Base-by-base conservation (phyloP, 2,797 vertebrate genomes). In the Amniataba percoides region DNA sequence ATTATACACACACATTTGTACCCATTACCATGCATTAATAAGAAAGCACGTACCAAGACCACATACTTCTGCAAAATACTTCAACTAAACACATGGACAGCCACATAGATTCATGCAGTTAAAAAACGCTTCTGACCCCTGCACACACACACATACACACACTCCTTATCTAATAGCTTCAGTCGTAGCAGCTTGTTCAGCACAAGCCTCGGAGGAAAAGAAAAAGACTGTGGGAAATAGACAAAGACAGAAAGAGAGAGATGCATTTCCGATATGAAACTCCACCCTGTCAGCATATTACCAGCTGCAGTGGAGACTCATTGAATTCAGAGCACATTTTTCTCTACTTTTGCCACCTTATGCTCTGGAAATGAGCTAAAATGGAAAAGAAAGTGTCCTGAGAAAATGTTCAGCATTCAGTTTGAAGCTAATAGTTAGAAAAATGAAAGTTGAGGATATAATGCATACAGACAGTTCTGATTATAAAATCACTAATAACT, bases 201-300 rank as follows among this genome's bases (percentile, higher is more conserved):
- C 76, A 82, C 55, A 52, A 75, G 70, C 81, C 84, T 82, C 77
- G 36, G 72, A 85, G 77, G 72, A 46, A 64, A 52, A 72, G 68
- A 76, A 74, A 84, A 65, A 62, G 72, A 83, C 56, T 76, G 72
- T 76, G 45, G 58, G 69, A 85, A 85, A 81, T 39, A 80, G 81
- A 89, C 66, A 86, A 72, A 87, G 76, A 88, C 67, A 87, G 74
- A 89, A 78, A 82, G 67, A 83, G 48, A 71, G 56, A 87, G 81
- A 86, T 78, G 81, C 58, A 72, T 83, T 86, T 88, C 66, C 16
- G 62, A 89, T 85, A 87, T 66, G 61, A 85, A 81, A 76, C 75
- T 80, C 79, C 67, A 74, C 74, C 56, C 74, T 83, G 71, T 88
- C 87, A 87, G 87, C 87, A 86, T 63, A 78, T 85, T 80, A 78